These are phyloP conservation scores for Dryocosmus kuriphilus DNA, from an alignment of 2,888 invertebrate genomes.

Conservation along the genomic window DNA sequence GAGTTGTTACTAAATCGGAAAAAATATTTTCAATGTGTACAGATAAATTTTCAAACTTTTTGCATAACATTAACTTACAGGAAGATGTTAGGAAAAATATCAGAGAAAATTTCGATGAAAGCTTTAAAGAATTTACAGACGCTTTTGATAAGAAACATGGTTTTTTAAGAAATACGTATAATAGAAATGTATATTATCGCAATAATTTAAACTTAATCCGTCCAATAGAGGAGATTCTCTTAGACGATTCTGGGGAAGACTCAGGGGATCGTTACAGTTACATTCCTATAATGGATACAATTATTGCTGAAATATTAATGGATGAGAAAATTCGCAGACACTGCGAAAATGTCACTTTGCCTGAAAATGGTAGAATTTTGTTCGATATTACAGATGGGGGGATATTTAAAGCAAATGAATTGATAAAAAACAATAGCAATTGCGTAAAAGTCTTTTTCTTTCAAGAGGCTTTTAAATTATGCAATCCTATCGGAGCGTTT, in stretches of 20 bases:
- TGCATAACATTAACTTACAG: conserved; percentile 15
- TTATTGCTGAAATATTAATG: conserved; percentile 25
- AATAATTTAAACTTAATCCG: conserved; percentile 47
- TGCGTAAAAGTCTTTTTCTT: conserved; percentile 48
- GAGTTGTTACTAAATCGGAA: conserved; percentile 24
- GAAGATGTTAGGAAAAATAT: conserved; percentile 6
- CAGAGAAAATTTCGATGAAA: no score
- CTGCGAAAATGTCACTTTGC: neutral
- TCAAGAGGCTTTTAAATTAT: conserved; percentile 57
- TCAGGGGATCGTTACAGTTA: conserved; percentile 39
- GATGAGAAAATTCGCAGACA: no score
- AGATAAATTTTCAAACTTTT: conserved; percentile 7
- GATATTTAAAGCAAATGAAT: conserved; percentile 44
- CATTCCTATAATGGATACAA: conserved; percentile 45
- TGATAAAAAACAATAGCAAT: conserved; percentile 49
- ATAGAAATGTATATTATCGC: conserved; percentile 49
- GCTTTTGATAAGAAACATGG: neutral
- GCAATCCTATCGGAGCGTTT: conserved; percentile 50
- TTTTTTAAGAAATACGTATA: conserved; percentile 40
- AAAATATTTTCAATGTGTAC: neutral
- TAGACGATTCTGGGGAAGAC: conserved; percentile 35
- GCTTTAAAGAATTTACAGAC: no score
- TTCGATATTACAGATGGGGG: conserved; percentile 53
- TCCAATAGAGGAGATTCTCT: conserved; percentile 39
- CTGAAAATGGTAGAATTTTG: conserved; percentile 32